Percentiles rank a stretch among this genome's conserved stretches.
Conservation (phyloP, 92 coral and sea anemone species). For the Hydrozoanthus gracilis region DNA sequence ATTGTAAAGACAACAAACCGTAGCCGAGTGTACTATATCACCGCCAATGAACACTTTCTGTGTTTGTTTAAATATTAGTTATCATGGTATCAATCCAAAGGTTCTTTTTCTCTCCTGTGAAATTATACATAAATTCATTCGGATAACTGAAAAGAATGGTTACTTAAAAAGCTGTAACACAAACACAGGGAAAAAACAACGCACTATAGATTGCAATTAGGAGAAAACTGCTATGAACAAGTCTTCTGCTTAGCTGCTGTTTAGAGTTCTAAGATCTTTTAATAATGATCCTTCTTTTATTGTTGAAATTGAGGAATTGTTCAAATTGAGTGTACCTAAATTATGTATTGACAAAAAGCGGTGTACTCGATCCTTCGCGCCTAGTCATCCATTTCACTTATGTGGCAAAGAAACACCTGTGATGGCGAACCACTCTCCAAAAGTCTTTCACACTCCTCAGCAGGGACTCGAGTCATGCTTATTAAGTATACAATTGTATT, state of each 20-base stretch:
- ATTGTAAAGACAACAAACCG: not conserved
- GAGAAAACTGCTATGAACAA: too few species aligned
- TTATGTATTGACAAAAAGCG: not conserved
- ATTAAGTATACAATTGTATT: not conserved
- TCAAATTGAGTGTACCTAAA: not conserved
- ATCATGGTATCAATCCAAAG: too few species aligned
- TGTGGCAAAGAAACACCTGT: slow-evolving; percentile 30
- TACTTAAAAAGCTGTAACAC: too few species aligned
- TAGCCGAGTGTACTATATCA: not conserved
- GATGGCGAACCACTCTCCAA: not conserved
- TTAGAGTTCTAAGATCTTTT: slow-evolving; percentile 6
- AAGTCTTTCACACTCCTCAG: slow-evolving; percentile 25
- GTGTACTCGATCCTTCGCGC: not conserved
- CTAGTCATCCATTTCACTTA: not conserved
- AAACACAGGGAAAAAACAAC: too few species aligned
- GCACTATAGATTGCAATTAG: too few species aligned
- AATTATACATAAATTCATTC: too few species aligned
- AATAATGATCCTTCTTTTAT: not conserved
- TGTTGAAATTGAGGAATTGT: slow-evolving; percentile 19
- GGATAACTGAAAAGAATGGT: too few species aligned
- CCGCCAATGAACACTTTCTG: too few species aligned
- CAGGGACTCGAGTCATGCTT: slow-evolving; percentile 23
- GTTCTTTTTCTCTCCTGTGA: too few species aligned
- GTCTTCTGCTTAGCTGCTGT: not conserved
- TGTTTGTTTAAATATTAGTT: too few species aligned